phyloP scores from a whole-genome alignment of 2,113 vertebrate species.

The Chlamydotis undulata region DNA sequence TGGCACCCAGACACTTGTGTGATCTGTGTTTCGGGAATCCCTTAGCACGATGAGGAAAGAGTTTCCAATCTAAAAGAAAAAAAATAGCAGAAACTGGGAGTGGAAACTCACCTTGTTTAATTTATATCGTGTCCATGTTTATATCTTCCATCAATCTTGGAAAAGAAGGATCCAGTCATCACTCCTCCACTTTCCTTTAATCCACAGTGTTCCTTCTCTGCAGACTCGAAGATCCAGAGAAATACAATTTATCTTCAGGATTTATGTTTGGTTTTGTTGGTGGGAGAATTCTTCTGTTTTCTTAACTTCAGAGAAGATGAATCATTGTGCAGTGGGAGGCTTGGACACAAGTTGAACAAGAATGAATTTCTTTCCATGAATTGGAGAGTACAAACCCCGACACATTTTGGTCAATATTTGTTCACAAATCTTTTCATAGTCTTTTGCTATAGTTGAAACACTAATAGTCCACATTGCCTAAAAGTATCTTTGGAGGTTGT shows the following conservation, averaged over 20 bases:
- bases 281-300: slow-evolving; percentile 27
- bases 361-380: neutral
- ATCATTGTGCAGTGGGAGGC: neutral
- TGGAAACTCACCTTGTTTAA: slow-evolving; percentile 11
- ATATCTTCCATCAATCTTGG: neutral
- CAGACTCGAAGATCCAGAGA: neutral
- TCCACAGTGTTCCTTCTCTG: neutral
- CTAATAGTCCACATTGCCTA: neutral
- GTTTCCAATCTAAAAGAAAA: slow-evolving; percentile 18
- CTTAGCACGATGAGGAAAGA: neutral
- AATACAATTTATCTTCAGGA: slow-evolving; percentile 6
- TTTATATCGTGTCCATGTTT: neutral
- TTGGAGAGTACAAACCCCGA: neutral
- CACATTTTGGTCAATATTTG: neutral
- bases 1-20: neutral
- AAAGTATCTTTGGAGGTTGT: neutral
- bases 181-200: neutral
- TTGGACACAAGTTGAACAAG: neutral
- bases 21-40: neutral
- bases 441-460: neutral
- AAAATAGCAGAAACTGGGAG: neutral
- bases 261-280: neutral
- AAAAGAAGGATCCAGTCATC: neutral
- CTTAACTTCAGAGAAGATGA: slow-evolving; percentile 1
- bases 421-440: neutral